phyloP scores from a whole-genome alignment of 2,113 vertebrate genomes.

The Tringa solitaria region DNA sequence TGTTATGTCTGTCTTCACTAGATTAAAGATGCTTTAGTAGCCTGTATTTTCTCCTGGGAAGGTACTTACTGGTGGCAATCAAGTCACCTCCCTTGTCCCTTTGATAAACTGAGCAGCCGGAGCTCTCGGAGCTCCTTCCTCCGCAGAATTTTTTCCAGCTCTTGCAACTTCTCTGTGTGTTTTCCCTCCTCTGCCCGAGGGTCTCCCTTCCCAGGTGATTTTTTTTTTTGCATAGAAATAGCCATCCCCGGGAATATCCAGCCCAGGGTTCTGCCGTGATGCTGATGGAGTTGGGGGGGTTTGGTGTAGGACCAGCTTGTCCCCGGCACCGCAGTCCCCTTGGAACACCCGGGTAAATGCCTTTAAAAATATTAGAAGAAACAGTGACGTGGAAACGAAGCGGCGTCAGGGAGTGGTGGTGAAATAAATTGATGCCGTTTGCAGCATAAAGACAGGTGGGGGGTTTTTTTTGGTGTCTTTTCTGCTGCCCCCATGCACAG shows the following conservation, averaged over 20 bases:
- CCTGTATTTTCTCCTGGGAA: not conserved
- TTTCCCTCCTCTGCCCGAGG: not conserved
- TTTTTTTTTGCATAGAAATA: not conserved
- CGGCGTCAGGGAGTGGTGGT: not conserved
- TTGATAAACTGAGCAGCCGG: not conserved
- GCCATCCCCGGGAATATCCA: fast-evolving
- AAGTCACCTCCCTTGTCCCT: not conserved
- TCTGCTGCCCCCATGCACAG: fast-evolving
- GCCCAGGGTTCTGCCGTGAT: not conserved
- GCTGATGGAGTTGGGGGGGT: fast-evolving
- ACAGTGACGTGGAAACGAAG: not conserved
- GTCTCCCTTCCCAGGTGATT: not conserved
- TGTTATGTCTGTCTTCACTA: conserved; percentile 3
- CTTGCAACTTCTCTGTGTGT: not conserved
- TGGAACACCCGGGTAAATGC: fast-evolving
- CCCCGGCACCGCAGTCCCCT: not conserved
- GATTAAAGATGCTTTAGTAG: conserved; percentile 11
- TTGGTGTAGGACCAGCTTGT: not conserved
- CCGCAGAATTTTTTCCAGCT: not conserved
- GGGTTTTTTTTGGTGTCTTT: not conserved
- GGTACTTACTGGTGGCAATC: not conserved
- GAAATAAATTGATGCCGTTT: not conserved
- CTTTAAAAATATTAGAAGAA: not conserved
- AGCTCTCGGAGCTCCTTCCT: not conserved
- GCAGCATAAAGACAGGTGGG: not conserved